Base-by-base conservation (phyloP, 2,797 vertebrate genomes). In the Pipistrellus kuhlii region DNA sequence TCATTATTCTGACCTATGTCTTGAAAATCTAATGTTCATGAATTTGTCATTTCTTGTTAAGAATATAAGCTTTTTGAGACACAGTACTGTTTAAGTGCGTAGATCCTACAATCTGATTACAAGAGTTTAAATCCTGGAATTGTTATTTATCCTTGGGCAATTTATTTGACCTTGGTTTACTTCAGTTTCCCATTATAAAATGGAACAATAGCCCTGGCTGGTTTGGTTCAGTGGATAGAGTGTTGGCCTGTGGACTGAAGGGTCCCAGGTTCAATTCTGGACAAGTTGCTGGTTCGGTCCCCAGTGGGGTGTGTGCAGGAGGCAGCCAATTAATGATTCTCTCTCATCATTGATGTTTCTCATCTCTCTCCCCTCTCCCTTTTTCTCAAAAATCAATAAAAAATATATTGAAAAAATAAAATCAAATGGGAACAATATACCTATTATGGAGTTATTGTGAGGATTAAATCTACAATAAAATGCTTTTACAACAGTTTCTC, bases 391-490 rank as follows among this genome's bases (percentile, higher is more conserved):
- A 62, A 30, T 62, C 5, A 62, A 62, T 62, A 30, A 62, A 27
- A 62, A 14, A 62, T 62, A 62, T 62, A 62, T 30, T 30, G 13
- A 30, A 62, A 62, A 62, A 62, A 62, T 62, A 9, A 57, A 57
- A 25, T 57, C 10, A 57, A 57, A 59, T 59, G 27, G 59, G 27
- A 62, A 48, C 44, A 88, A n/a, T 89, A 57, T 83, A 68, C 30
- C 55, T 78, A 17, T 72, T 11, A n/a, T 38, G 83, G 32, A 41
- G n/a, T 81, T 78, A 46, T 46, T 88, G 14, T 81, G 46, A 93
- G 32, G 80, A 77, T 92, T 57, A 92, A 82, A 82, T 92, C n/a
- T 89, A 53, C 92, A 57, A 21, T 89, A 53, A 93, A 57, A 21
- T 89, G 6, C 23, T 82, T 86, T 91, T 66, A 77, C 18, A 91